These are phyloP conservation scores for Drosophila kikkawai DNA, from an alignment of 1,140 invertebrate species.

Conservation along the genomic window DNA sequence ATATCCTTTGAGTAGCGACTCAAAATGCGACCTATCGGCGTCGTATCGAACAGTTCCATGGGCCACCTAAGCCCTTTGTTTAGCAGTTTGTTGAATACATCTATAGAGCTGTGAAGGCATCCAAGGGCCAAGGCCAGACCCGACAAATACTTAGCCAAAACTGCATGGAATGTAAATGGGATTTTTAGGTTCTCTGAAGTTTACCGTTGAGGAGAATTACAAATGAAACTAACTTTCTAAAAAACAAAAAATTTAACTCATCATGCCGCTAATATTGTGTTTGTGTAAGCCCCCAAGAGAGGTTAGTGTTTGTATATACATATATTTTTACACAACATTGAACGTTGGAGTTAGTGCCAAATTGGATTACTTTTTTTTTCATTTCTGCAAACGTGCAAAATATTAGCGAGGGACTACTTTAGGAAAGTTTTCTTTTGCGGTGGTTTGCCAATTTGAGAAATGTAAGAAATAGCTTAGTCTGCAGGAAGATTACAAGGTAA, in stretches of 20 bases:
- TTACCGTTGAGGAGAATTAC: background rate
- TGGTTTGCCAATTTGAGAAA: slow-evolving; percentile 9
- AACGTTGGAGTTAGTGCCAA: slow-evolving; percentile 42
- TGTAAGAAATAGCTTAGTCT: background rate
- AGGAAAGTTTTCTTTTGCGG: background rate
- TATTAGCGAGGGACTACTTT: background rate
- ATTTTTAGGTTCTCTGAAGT: slow-evolving; percentile 21
- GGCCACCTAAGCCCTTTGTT: slow-evolving; percentile 88
- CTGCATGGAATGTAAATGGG: slow-evolving; percentile 68
- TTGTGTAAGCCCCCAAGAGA: slow-evolving; percentile 32
- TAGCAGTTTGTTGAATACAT: slow-evolving; percentile 88
- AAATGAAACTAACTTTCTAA: slow-evolving; percentile 16
- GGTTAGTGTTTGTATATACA: slow-evolving; percentile 49
- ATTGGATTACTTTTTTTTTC: slow-evolving; percentile 2
- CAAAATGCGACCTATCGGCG: slow-evolving; percentile 91
- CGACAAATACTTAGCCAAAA: slow-evolving; percentile 80
- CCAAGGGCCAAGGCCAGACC: slow-evolving; percentile 85
- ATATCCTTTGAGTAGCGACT: slow-evolving; percentile 92
- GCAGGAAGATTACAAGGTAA: background rate
- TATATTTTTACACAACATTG: slow-evolving; percentile 25
- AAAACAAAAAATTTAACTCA: slow-evolving; percentile 12
- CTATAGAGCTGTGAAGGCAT: slow-evolving; percentile 77
- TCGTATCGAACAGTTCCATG: slow-evolving; percentile 92
- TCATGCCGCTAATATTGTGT: slow-evolving; percentile 23
- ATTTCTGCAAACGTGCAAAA: slow-evolving; percentile 3